These are phyloP conservation scores for Byasa hedistus DNA, from an alignment of 2,888 invertebrate genomes.

Conservation along the genomic window DNA sequence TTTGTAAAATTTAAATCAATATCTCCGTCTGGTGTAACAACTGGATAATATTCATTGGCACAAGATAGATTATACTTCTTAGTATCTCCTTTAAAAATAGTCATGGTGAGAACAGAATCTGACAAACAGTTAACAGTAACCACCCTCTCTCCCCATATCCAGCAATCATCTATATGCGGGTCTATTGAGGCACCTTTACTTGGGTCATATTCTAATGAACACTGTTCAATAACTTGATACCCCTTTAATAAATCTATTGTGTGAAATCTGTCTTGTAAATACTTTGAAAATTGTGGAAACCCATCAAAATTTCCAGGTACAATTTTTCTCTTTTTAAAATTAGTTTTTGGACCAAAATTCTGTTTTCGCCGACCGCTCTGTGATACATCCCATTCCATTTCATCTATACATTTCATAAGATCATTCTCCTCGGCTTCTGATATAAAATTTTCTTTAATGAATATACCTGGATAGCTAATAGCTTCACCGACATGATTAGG, in stretches of 20 bases:
- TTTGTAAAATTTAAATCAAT: slow-evolving; percentile 40
- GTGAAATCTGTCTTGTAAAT: slow-evolving; percentile 87
- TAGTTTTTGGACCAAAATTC: slow-evolving; percentile 99
- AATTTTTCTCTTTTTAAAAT: slow-evolving; percentile 96
- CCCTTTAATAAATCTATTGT: slow-evolving; percentile 80
- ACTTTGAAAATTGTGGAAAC: slow-evolving; percentile 89
- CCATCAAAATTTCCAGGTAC: slow-evolving; percentile 89
- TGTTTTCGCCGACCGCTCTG: slow-evolving; percentile 98
- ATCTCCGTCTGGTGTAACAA: slow-evolving; percentile 50
- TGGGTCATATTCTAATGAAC: slow-evolving; percentile 95
- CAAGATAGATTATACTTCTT: slow-evolving; percentile 66
- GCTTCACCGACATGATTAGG: slow-evolving; percentile 82
- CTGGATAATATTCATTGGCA: slow-evolving; percentile 60
- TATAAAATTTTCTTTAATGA: slow-evolving; percentile 86
- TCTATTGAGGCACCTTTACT: slow-evolving; percentile 95
- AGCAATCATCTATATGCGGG: slow-evolving; percentile 98
- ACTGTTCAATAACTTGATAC: slow-evolving; percentile 95
- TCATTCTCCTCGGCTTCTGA: slow-evolving; percentile 82
- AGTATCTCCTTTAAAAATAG: slow-evolving; percentile 77
- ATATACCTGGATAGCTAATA: slow-evolving; percentile 84
- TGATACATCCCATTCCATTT: slow-evolving; percentile 91
- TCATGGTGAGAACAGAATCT: slow-evolving; percentile 91
- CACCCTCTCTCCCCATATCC: slow-evolving; percentile 99
- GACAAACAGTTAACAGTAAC: slow-evolving; percentile 93
- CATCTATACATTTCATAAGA: slow-evolving; percentile 86